phyloP scores from a whole-genome alignment of 1,140 invertebrate genomes.

The Temnothorax nylanderi region DNA sequence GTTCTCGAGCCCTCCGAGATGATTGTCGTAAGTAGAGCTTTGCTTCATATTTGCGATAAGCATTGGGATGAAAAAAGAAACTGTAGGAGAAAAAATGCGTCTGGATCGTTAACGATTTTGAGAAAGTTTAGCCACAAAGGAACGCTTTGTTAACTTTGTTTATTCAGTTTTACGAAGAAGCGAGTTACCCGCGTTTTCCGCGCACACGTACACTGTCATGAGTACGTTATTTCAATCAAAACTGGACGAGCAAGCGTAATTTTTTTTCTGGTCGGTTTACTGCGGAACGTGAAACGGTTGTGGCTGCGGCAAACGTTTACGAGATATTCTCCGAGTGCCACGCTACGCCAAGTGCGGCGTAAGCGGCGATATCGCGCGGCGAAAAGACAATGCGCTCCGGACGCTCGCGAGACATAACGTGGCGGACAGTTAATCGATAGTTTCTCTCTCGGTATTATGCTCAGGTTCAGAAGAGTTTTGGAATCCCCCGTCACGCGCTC shows the following conservation, averaged over 20 bases:
- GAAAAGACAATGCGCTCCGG: slow-evolving; percentile 76
- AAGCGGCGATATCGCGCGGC: slow-evolving; percentile 67
- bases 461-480: slow-evolving; percentile 61
- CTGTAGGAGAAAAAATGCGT: too few relatives aligned
- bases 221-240: slow-evolving; percentile 5
- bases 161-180: slow-evolving; percentile 4
- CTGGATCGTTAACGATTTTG: neutral
- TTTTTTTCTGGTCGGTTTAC: slow-evolving; percentile 45
- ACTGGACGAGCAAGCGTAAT: slow-evolving; percentile 35
- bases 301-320: neutral
- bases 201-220: neutral
- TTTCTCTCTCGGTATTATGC: slow-evolving; percentile 60
- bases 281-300: slow-evolving; percentile 23
- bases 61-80: neutral
- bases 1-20: slow-evolving; percentile 95
- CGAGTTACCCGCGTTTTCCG: neutral
- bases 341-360: slow-evolving; percentile 26
- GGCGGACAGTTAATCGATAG: slow-evolving; percentile 81
- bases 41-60: neutral
- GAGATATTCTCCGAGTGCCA: slow-evolving; percentile 17
- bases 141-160: slow-evolving; percentile 32
- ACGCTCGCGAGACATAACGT: slow-evolving; percentile 64
- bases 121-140: neutral
- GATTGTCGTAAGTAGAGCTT: slow-evolving; percentile 91
- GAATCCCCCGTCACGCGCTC: slow-evolving; percentile 26